Conservation (phyloP, 2,888 invertebrate species). For the Eupithecia insigniata region DNA sequence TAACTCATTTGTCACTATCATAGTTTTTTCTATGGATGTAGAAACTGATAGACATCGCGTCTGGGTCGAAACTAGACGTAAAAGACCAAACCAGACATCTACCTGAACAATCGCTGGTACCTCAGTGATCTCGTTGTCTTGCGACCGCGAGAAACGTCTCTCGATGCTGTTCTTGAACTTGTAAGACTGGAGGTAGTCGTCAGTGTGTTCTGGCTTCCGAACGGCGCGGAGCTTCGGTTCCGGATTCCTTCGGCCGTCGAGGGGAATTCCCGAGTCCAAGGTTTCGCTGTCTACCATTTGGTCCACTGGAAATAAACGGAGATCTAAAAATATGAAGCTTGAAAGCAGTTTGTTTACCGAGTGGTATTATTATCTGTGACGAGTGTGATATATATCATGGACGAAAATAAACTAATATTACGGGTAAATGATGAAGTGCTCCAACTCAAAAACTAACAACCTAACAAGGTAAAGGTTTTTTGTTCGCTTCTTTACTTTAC, state of each 20-base stretch:
- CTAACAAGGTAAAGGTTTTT: too few relatives aligned
- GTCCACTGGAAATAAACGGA: slow-evolving; percentile 47
- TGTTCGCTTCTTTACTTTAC: too few relatives aligned
- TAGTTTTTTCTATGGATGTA: not conserved
- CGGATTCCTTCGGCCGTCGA: slow-evolving; percentile 63
- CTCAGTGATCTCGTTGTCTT: slow-evolving; percentile 72
- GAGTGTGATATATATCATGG: too few relatives aligned
- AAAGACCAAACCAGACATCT: not conserved
- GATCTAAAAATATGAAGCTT: not conserved
- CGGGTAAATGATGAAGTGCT: not conserved
- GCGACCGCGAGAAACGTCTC: slow-evolving; percentile 89
- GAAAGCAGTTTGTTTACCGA: not conserved
- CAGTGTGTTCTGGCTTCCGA: slow-evolving; percentile 76
- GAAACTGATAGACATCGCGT: not conserved
- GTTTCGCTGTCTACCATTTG: slow-evolving; percentile 47
- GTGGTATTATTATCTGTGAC: too few relatives aligned
- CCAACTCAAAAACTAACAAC: too few relatives aligned
- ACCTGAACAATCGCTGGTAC: slow-evolving; percentile 12
- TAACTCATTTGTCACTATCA: not conserved
- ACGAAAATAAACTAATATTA: too few relatives aligned
- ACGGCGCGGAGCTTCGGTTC: slow-evolving; percentile 68
- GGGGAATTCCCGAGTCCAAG: slow-evolving; percentile 51
- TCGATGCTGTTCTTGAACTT: slow-evolving; percentile 98
- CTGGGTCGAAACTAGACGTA: not conserved
- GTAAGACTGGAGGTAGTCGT: slow-evolving; percentile 87